Evolutionary conservation across 2,113 vertebrate species (phyloP).

Genomic region (Zosterops japonicus): DNA sequence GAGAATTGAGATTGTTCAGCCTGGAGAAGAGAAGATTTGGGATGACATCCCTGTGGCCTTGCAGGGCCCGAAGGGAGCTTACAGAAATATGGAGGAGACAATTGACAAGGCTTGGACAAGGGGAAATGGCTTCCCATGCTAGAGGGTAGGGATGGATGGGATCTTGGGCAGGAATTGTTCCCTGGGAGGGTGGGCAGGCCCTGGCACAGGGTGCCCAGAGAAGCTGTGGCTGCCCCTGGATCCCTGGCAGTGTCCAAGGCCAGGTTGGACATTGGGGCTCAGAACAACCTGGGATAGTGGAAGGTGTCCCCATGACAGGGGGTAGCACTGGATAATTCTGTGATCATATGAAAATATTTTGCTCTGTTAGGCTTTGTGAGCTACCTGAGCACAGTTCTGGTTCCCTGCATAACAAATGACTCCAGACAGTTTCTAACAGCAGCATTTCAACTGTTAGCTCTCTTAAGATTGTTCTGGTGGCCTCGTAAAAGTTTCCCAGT

Average conservation of each 20-base stretch:
- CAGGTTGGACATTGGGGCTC: neutral
- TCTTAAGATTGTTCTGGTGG: neutral
- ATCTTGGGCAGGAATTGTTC: neutral
- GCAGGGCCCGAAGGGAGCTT: neutral
- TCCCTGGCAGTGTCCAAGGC: neutral
- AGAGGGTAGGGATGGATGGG: neutral
- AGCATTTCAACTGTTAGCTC: neutral
- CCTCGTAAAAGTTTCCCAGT: neutral
- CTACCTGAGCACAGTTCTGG: accelerated
- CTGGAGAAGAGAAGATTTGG: neutral
- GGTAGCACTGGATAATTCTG: too few species aligned
- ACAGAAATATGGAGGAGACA: neutral
- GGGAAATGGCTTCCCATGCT: neutral
- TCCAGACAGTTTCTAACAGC: neutral
- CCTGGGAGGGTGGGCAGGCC: neutral
- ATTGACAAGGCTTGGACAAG: too few species aligned
- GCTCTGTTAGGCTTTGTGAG: neutral
- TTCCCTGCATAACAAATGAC: neutral
- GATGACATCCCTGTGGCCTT: neutral
- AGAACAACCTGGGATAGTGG: neutral
- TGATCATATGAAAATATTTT: neutral
- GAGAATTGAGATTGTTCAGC: neutral
- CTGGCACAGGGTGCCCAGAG: neutral
- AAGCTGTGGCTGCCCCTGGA: neutral
- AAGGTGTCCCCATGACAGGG: neutral